Percentiles rank a stretch among this genome's conserved stretches.
phyloP scores from a whole-genome alignment of 2,888 invertebrate species.

The Synergus gifuensis region DNA sequence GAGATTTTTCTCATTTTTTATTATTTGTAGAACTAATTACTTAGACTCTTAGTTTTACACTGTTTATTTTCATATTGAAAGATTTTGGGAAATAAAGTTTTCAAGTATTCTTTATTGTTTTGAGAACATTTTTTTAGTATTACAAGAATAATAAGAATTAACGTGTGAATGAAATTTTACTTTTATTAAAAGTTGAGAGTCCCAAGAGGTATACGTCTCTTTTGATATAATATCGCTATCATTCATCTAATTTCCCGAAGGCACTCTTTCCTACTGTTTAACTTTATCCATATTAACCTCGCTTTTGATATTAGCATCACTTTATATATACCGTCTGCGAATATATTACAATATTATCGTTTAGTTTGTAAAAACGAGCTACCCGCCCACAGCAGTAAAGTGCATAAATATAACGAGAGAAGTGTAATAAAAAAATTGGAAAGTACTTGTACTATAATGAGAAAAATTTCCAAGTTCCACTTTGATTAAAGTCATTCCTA shows the following conservation, averaged over 20 bases:
- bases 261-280: constrained; percentile 9
- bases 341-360: constrained; percentile 24
- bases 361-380: not conserved
- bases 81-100: too few species aligned
- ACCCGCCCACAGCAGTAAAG: not conserved
- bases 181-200: constrained; percentile 12
- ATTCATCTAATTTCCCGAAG: constrained; percentile 20
- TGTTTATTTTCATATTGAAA: too few species aligned
- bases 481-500: not conserved
- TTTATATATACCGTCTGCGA: not conserved
- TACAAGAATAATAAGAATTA: not conserved
- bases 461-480: constrained; percentile 20
- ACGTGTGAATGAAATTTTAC: not conserved
- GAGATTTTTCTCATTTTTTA: too few species aligned
- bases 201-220: not conserved
- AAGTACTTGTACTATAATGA: not conserved
- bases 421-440: not conserved
- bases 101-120: too few species aligned
- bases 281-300: constrained; percentile 17
- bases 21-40: too few species aligned
- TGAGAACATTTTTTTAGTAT: not conserved
- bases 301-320: constrained; percentile 14
- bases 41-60: too few species aligned
- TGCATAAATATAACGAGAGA: not conserved
- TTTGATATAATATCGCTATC: constrained; percentile 5